Conservation (phyloP, 2,113 vertebrate species). For the Haemorhous mexicanus region DNA sequence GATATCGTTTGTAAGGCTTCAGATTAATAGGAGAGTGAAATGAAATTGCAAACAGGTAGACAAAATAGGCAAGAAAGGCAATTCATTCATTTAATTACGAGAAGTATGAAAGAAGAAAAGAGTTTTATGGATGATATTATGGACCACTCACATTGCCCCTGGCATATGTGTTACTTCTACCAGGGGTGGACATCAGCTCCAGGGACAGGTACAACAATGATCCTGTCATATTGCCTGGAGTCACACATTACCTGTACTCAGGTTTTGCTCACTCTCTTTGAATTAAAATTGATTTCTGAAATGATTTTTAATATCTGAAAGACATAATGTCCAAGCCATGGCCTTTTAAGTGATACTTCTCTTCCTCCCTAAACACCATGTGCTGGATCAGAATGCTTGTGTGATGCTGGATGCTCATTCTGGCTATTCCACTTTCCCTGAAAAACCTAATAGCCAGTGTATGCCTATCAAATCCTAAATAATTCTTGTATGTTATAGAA, state of each 20-base stretch:
- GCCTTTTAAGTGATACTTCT: neutral
- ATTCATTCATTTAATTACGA: neutral
- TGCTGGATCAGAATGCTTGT: neutral
- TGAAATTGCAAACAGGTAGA: neutral
- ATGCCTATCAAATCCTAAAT: neutral
- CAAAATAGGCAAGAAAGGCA: neutral
- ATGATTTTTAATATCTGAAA: neutral
- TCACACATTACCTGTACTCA: neutral
- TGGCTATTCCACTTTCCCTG: neutral
- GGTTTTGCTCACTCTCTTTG: neutral
- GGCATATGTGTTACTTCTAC: neutral
- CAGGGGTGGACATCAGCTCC: neutral
- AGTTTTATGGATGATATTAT: neutral
- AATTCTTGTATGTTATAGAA: neutral
- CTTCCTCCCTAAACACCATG: neutral
- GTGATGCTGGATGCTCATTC: neutral
- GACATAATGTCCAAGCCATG: neutral
- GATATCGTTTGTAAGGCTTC: neutral
- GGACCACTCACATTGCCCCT: neutral
- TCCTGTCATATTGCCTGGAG: fast-evolving
- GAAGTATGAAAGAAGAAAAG: neutral
- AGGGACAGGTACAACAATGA: neutral
- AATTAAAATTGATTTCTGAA: neutral
- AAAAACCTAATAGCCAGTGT: neutral
- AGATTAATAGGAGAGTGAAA: neutral